phyloP scores from a whole-genome alignment of 2,113 vertebrate genomes.

The Jaculus jaculus region DNA sequence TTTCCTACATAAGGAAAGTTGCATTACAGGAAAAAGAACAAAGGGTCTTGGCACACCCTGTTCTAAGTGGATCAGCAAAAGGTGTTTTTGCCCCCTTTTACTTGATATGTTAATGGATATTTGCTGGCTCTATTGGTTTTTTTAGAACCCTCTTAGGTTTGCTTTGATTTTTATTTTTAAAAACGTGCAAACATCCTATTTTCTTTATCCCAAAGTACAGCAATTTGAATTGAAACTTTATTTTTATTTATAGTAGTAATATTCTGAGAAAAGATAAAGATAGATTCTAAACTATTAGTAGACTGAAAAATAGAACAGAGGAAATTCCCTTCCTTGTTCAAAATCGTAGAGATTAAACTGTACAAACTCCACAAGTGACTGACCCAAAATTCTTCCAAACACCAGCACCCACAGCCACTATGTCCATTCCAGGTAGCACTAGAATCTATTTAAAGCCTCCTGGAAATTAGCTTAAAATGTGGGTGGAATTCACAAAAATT shows the following conservation, averaged over 20 bases:
- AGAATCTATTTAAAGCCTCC: neutral
- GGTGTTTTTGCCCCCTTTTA: neutral
- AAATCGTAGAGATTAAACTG: neutral
- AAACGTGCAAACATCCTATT: constrained; percentile 4
- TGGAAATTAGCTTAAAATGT: neutral
- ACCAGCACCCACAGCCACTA: neutral
- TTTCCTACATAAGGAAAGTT: neutral
- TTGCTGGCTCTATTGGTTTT: neutral
- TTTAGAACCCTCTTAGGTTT: neutral
- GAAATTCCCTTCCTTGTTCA: constrained; percentile 22
- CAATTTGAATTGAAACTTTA: neutral
- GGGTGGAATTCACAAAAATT: neutral
- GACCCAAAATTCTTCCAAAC: neutral
- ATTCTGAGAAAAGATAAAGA: neutral
- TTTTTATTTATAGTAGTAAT: neutral
- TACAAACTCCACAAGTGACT: constrained; percentile 21
- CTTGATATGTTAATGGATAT: neutral
- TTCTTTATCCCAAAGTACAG: neutral
- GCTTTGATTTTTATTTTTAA: neutral
- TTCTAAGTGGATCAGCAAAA: neutral
- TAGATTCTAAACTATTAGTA: neutral
- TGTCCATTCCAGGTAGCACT: neutral
- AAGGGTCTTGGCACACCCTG: neutral
- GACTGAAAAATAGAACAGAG: neutral
- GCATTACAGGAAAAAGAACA: neutral